Conservation (phyloP, 2,113 vertebrate species). For the Xiphophorus maculatus region DNA sequence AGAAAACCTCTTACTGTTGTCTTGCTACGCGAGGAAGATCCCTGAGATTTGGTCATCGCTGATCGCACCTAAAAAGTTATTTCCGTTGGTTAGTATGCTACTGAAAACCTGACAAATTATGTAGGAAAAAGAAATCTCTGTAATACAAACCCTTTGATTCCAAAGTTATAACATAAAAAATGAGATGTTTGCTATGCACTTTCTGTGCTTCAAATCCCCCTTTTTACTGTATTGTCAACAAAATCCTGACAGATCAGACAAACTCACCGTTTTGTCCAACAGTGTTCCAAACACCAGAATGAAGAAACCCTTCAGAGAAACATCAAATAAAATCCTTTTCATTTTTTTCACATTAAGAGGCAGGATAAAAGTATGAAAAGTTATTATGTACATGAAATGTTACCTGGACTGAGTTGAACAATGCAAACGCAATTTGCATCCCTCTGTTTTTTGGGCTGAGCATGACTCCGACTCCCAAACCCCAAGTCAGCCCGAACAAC, state of each 20-base stretch:
- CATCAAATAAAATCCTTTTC: neutral
- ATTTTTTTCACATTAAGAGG: neutral
- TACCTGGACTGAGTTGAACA: conserved; percentile 90
- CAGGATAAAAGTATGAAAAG: neutral
- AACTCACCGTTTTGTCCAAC: conserved; percentile 64
- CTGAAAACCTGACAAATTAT: neutral
- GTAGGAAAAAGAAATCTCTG: neutral
- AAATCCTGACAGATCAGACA: neutral
- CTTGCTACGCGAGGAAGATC: neutral
- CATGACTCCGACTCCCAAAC: conserved; percentile 67
- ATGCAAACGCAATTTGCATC: conserved; percentile 79
- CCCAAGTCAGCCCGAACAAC: conserved; percentile 87
- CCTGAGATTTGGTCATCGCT: neutral
- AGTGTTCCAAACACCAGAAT: conserved; percentile 83
- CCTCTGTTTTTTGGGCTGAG: neutral
- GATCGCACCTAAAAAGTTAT: neutral
- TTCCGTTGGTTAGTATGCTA: neutral
- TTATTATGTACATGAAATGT: neutral
- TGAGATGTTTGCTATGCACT: too few species aligned
- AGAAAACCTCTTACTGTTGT: neutral
- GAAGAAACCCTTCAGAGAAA: conserved; percentile 81
- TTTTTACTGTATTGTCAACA: too few species aligned
- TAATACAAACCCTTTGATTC: neutral
- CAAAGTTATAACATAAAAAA: neutral
- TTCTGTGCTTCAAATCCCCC: too few species aligned